phyloP scores from a whole-genome alignment of 2,888 invertebrate genomes.

The Zhengitettix transpicula region DNA sequence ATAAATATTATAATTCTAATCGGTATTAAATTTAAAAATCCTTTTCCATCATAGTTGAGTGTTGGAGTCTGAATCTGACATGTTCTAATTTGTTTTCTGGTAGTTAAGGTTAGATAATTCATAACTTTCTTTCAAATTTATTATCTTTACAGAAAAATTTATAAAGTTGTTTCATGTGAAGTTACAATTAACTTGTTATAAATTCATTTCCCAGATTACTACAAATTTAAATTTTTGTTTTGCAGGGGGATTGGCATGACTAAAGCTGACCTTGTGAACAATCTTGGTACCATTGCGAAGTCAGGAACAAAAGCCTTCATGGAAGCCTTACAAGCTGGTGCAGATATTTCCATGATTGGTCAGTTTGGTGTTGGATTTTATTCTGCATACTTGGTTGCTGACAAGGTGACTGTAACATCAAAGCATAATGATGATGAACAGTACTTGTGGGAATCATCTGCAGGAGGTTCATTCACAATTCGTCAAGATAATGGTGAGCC shows the following conservation, averaged over 20 bases:
- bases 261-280: constrained; percentile 96
- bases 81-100: too few relatives aligned
- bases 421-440: constrained; percentile 98
- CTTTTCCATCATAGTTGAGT: too few relatives aligned
- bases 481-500: constrained; percentile 60
- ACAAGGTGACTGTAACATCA: constrained; percentile 80
- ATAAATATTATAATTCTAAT: too few relatives aligned
- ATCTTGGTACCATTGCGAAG: constrained; percentile 96
- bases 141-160: too few relatives aligned
- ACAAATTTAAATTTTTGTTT: too few relatives aligned
- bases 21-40: too few relatives aligned
- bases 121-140: too few relatives aligned
- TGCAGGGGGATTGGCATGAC: constrained; percentile 91
- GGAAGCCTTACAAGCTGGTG: constrained; percentile 98
- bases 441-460: constrained; percentile 95
- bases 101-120: too few relatives aligned
- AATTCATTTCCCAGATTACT: too few relatives aligned
- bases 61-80: too few relatives aligned
- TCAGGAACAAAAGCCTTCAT: constrained; percentile 99
- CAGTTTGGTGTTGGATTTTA: constrained; percentile 99
- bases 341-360: constrained; percentile 99
- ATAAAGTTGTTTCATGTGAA: too few relatives aligned
- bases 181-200: too few relatives aligned
- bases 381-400: constrained; percentile 93
- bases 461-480: constrained; percentile 95